Evolutionary conservation across 2,113 vertebrate species (phyloP).

Genomic region (Amblyopsis rosae): DNA sequence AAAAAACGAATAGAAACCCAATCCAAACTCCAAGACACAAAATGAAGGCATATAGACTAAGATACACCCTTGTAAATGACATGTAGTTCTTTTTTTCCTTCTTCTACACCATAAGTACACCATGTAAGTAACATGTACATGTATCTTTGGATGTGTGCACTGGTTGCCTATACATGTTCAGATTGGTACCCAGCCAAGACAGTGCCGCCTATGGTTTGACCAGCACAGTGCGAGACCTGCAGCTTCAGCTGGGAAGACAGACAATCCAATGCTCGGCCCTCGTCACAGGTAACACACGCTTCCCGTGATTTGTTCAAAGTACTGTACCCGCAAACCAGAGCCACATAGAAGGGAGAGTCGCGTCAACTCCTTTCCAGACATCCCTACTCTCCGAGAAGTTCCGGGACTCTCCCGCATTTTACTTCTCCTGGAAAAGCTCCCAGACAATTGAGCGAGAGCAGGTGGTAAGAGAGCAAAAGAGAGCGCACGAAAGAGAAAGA

Average conservation of each 20-base stretch:
- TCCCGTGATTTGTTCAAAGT: too few species aligned
- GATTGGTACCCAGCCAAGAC: constrained; percentile 64
- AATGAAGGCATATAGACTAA: not conserved
- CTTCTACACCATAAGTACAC: not conserved
- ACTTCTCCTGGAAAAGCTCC: too few species aligned
- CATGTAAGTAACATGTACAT: not conserved
- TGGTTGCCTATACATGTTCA: constrained; percentile 40
- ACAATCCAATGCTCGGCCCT: constrained; percentile 81
- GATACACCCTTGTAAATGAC: not conserved
- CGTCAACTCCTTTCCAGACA: too few species aligned
- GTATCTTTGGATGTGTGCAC: constrained; percentile 4
- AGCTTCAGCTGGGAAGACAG: constrained; percentile 84
- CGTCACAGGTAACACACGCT: constrained; percentile 81
- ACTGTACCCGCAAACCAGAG: too few species aligned
- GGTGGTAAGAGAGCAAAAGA: too few species aligned
- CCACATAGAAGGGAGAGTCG: too few species aligned
- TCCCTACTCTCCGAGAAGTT: too few species aligned
- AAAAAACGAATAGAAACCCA: too few species aligned
- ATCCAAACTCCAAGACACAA: too few species aligned
- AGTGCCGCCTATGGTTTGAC: constrained; percentile 44
- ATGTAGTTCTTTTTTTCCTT: not conserved
- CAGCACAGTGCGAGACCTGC: constrained; percentile 76
- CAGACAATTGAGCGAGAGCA: too few species aligned
- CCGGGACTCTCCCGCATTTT: too few species aligned
- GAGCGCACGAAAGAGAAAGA: too few species aligned